Base-by-base conservation (phyloP, 2,113 vertebrate species). In the Chionomys nivalis region DNA sequence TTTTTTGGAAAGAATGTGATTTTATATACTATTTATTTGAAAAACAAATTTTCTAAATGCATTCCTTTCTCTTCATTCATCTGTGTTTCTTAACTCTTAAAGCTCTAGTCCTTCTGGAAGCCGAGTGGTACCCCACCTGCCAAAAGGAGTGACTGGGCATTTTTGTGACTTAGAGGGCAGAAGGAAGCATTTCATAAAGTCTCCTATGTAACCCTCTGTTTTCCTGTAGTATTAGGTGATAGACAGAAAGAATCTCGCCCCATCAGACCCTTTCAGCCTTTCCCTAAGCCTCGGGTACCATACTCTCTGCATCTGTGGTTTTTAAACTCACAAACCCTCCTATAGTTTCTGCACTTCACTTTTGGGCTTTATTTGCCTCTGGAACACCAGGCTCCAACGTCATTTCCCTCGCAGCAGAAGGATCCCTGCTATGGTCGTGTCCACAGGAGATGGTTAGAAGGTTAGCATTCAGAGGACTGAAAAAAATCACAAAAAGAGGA, bases 31-130 rank as follows among this genome's bases (percentile, higher is more conserved):
- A 4, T 23, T 72, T 72, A 21, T 55, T 58, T 89, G 49, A 33
- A 39, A 92, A 92, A 91, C 16, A 95, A 87, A 82, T 33, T 75
- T 47, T 92, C 66, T 81, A 83, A 49, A 42, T 93, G 52, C 1
- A 10, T 73, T 79, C 66, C 31, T 70, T 81, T 85, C 16, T 44
- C 36, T 91, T 93, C 63, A 31, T 85, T 77, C 68, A 81, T 87
- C 65, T 31, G n/a, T 77, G 31, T 87, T 90, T 95, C 87, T 76
- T 91, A 31, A 61, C 65, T 93, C 93, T 83, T 94, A 26, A 76
- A 91, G 82, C 92, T 78, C 39, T 77, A 87, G 42, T 90, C 90
- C 65, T 90, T 89, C 76, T 58, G 70, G 75, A 85, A 88, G 73
- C 94, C 66, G 49, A 92, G 66, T 90, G 52, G 49, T 16, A 33